phyloP scores from a whole-genome alignment of 2,888 invertebrate species.

The Holacanthella duospinosa region DNA sequence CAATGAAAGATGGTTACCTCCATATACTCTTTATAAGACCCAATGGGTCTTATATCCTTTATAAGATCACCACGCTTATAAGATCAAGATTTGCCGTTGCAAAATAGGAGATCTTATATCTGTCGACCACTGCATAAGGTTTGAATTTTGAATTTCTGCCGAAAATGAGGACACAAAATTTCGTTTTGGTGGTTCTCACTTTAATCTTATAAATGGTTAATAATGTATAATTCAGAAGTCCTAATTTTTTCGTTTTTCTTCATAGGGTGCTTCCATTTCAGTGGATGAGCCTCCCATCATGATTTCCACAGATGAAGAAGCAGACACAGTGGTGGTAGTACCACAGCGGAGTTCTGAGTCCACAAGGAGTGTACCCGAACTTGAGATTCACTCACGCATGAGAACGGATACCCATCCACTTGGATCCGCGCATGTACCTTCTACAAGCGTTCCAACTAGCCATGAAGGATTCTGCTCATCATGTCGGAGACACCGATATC shows the following conservation, averaged over 20 bases:
- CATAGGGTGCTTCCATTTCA: constrained; percentile 18
- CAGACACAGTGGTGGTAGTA: constrained; percentile 22
- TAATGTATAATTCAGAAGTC: background rate
- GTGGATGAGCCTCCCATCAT: constrained; percentile 36
- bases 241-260: background rate
- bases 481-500: constrained; percentile 15
- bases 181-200: too few relatives aligned
- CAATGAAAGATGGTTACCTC: too few relatives aligned
- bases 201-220: background rate
- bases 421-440: constrained; percentile 16
- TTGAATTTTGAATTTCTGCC: too few relatives aligned
- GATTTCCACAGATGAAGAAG: constrained; percentile 36
- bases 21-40: too few relatives aligned
- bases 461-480: background rate
- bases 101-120: too few relatives aligned
- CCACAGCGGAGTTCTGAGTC: constrained; percentile 24
- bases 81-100: too few relatives aligned
- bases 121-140: too few relatives aligned
- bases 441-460: constrained; percentile 23
- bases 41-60: too few relatives aligned
- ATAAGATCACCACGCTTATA: too few relatives aligned
- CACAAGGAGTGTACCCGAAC: constrained; percentile 67
- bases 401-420: constrained; percentile 24
- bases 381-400: constrained; percentile 56
- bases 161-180: too few relatives aligned